Base-by-base conservation (phyloP, 2,113 vertebrate species). In the Mesoclemmys tuberculata region DNA sequence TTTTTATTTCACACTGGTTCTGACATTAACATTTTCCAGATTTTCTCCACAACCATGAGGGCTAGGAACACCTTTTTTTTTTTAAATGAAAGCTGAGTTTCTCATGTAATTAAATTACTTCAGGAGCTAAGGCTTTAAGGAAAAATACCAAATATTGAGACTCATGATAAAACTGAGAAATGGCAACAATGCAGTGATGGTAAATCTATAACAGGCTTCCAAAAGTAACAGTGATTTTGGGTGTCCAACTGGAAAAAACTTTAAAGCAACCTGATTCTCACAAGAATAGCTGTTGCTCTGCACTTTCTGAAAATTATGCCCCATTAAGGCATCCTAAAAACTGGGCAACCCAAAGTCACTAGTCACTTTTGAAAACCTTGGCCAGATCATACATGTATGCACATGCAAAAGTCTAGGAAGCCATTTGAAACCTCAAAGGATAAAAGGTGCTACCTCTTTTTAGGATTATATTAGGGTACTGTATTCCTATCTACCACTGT, bases 391-490 rank as follows among this genome's bases (percentile, higher is more conserved):
- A 58, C 27, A 27, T 27, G 22, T 27, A 58, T 56, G 16, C 27
- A 26, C 56, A 58, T 58, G 56, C 9, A 58, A 58, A 58, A 27
- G 56, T 3, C 24, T 27, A 58, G 7, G n/a, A 89, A 85, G 49
- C 80, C 80, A 22, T 16, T 82, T 77, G 80, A n/a, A 86, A 87
- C 24, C 27, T 80, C 80, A 19, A 86, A 92, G 44, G 71, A 90
- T 93, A 58, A 35, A 82, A 31, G 84, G 46, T 49, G 1, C 0
- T 58, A 27, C 89, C 94, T 18, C 35, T 0, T 52, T 93, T 61
- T 19, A 56, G 79, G 84, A 49, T 93, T n/a, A n/a, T 87, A 85
- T 51, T 91, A 80, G 79, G 75, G 88, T 81, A 81, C 80, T 84
- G 5, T 51, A 31, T 82, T 95, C 29, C 81, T 74, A 52, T 95